Percentiles rank a stretch among this genome's conserved stretches.
phyloP scores from a whole-genome alignment of 2,113 vertebrate genomes.

The Sorex fumeus region DNA sequence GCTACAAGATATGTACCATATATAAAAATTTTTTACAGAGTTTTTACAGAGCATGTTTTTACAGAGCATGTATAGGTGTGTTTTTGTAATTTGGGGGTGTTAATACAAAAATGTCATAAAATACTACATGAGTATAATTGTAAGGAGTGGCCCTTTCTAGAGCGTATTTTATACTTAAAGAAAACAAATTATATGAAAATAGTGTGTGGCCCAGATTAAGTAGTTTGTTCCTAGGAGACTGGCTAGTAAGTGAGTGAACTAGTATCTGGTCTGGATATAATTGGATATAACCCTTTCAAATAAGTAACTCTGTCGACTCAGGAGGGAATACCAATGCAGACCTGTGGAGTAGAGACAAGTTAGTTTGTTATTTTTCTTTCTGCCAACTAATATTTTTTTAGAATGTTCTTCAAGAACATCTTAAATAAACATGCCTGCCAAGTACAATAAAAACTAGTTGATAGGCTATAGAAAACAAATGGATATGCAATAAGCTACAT shows the following conservation, averaged over 20 bases:
- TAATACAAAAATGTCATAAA: neutral
- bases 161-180: neutral
- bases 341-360: neutral
- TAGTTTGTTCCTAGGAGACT: neutral
- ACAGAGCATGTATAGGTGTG: neutral
- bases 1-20: neutral
- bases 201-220: neutral
- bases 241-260: neutral
- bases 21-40: no score
- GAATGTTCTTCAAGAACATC: neutral
- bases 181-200: no score
- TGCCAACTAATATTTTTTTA: neutral
- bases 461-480: slow-evolving; percentile 41
- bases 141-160: neutral
- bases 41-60: neutral
- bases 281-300: neutral
- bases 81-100: neutral
- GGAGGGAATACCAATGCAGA: neutral
- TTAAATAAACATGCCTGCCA: slow-evolving; percentile 50
- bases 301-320: neutral
- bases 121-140: neutral
- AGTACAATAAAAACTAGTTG: slow-evolving; percentile 43
- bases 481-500: slow-evolving; percentile 18
- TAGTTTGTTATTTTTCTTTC: neutral
- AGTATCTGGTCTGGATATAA: slow-evolving; percentile 8